These are phyloP conservation scores for Cossypha caffra DNA, from an alignment of 2,797 vertebrate species.

Conservation along the genomic window DNA sequence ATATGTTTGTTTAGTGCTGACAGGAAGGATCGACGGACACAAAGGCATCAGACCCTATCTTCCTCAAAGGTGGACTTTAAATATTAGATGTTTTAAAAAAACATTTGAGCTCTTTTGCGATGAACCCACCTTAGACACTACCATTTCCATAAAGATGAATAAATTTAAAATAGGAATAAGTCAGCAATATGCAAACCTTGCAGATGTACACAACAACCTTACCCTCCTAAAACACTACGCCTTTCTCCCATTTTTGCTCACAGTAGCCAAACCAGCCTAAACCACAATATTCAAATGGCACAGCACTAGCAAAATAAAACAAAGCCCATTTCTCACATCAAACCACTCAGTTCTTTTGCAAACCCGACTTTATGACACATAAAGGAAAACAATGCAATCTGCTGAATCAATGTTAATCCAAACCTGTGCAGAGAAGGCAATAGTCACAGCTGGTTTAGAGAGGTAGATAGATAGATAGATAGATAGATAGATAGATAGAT, in stretches of 20 bases:
- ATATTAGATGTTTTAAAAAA: neutral
- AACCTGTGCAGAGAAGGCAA: neutral
- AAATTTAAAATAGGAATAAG: neutral
- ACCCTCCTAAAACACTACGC: fast-evolving
- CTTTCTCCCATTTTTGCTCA: constrained; percentile 34
- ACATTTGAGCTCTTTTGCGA: neutral
- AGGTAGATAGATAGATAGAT: neutral
- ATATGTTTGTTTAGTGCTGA: neutral
- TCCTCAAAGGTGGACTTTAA: neutral
- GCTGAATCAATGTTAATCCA: neutral
- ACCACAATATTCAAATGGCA: constrained; percentile 42
- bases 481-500: neutral
- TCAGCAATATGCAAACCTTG: neutral
- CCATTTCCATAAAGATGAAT: neutral
- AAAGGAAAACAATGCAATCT: constrained; percentile 68
- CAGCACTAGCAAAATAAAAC: constrained; percentile 68
- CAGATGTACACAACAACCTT: neutral
- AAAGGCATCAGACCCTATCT: neutral
- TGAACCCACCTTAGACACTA: neutral
- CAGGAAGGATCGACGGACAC: neutral
- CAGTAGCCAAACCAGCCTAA: constrained; percentile 58
- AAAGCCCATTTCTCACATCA: constrained; percentile 69
- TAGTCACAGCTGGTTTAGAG: neutral
- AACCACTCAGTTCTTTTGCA: constrained; percentile 73
- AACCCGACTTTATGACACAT: constrained; percentile 78